These are phyloP conservation scores for Dipus sagitta DNA, from an alignment of 2,797 vertebrate species.

Conservation along the genomic window DNA sequence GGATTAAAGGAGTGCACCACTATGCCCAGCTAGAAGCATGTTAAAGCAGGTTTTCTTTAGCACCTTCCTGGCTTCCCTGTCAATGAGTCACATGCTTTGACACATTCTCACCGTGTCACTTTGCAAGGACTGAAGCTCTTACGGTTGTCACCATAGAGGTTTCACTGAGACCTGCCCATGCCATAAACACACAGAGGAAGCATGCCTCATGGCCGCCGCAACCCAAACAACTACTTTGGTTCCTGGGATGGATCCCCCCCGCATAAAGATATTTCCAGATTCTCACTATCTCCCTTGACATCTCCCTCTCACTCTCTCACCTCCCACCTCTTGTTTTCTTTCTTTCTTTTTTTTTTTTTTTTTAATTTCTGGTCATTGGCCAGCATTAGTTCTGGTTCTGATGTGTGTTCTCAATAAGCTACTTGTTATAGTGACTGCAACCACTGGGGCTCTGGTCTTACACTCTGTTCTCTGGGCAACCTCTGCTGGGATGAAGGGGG, in stretches of 20 bases:
- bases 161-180: background rate
- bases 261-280: background rate
- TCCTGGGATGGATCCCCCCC: background rate
- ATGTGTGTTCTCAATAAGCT: background rate
- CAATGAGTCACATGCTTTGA: background rate
- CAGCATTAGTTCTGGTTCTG: background rate
- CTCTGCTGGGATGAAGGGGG: background rate
- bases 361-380: background rate
- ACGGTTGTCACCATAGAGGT: background rate
- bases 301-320: background rate
- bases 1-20: too few species aligned
- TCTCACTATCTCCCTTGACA: background rate
- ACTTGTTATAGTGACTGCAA: background rate
- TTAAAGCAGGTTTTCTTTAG: too few species aligned
- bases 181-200: background rate
- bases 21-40: too few species aligned
- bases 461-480: background rate
- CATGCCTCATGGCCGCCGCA: accelerated
- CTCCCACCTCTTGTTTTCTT: background rate
- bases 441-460: background rate
- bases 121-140: background rate
- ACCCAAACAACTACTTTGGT: background rate
- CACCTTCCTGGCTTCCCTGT: background rate
- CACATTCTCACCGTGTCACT: background rate
- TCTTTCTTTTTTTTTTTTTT: background rate